Base-by-base conservation (phyloP, 35 echinoderm and acorn worm genomes). In the Acanthaster planci region DNA sequence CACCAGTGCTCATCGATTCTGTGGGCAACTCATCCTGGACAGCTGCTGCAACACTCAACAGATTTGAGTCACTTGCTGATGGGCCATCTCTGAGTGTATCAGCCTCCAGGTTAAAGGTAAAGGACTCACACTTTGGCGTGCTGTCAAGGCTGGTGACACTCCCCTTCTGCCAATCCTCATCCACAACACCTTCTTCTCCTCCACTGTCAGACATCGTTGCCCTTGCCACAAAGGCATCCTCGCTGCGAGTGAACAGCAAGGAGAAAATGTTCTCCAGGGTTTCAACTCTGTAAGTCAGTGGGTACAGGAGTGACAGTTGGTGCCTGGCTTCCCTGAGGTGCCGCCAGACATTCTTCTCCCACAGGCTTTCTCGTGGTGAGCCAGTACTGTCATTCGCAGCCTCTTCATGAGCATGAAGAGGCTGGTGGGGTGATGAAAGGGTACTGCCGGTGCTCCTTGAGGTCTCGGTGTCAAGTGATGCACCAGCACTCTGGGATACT, bases 191-290 rank as follows among this genome's bases (percentile, higher is more conserved):
- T 68, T 92, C 90, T 52, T 92, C 93, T 36, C 82, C 83, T 36
- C 78, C 94, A 85, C 90, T 97, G 50, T 97, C 94, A 29, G 67
- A 82, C 27, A 79, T 36, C 8, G 56, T 54, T 55, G 18, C 16
- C 5, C 26, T 80, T 6, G 37, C 79, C 16, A 52, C 59, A 67
- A 34, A 30, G 26, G 86, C 40, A 42, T 99, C 80, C 34, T 93
- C 89, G 76, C 85, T 77, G 16, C 89, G 81, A 8, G 90, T 77
- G 84, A 99, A 99, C 8, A 99, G 80, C 77, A 99, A 55, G 15
- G 96, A 99, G 57, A 99, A 99, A 27, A 99, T 60, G 79, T 99
- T 91, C 47, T 99, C 96, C 7, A 99, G 57, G 12, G 88, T 92
- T 56, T 99, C 96, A 26, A 99, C 96, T 76, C 96, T 79, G 77